A percentile compares a stretch with the other conserved stretches of the same genome.
These are phyloP conservation scores for Tauraco hartlaubi DNA, from an alignment of 2,797 vertebrate species.

Conservation along the genomic window DNA sequence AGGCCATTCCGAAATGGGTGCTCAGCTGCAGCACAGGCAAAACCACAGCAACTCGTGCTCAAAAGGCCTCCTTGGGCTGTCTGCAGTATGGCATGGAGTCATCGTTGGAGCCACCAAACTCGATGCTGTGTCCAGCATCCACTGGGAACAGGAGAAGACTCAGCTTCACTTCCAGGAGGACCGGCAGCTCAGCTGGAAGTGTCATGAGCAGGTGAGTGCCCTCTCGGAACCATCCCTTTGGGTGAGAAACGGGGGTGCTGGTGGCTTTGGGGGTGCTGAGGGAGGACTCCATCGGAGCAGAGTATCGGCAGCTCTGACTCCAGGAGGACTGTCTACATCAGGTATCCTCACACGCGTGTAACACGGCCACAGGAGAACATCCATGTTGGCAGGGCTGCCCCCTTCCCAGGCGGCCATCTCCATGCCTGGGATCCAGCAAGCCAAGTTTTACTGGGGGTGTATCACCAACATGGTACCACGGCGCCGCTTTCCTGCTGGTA, in stretches of 20 bases:
- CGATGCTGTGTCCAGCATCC: neutral
- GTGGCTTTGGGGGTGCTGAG: neutral
- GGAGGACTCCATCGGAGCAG: too few species aligned
- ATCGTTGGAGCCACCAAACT: accelerated
- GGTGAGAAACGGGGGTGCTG: accelerated
- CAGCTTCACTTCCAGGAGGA: too few species aligned
- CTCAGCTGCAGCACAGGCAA: neutral
- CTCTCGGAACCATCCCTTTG: neutral
- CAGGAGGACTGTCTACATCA: accelerated
- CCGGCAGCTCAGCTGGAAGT: neutral
- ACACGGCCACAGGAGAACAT: neutral
- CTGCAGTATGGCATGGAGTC: accelerated
- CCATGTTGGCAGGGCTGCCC: too few species aligned
- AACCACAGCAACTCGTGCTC: accelerated
- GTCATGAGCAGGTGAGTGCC: neutral
- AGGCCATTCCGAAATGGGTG: neutral
- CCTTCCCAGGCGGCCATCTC: neutral
- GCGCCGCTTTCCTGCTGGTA: too few species aligned
- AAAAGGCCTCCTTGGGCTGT: neutral
- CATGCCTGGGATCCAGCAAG: too few species aligned
- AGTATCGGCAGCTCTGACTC: too few species aligned
- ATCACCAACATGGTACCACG: too few species aligned
- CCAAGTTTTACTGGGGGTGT: too few species aligned
- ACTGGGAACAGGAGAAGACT: neutral
- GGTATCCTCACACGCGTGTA: neutral